Evolutionary conservation across 2,113 vertebrate genomes (phyloP).

Genomic region (Larimichthys polyactis): DNA sequence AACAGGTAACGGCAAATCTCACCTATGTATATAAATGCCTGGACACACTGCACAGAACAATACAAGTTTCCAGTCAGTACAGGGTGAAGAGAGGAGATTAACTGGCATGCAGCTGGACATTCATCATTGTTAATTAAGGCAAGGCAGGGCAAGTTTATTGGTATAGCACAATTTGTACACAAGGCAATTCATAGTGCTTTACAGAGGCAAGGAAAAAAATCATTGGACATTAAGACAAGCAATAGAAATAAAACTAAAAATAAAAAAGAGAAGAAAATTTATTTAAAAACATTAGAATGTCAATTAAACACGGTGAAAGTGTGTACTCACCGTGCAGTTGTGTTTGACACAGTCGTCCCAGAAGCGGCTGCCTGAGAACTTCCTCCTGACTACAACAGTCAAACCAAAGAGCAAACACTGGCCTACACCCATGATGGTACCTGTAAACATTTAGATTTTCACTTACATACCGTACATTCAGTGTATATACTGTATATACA

Average conservation of each 20-base stretch:
- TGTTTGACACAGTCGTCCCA: constrained; percentile 92
- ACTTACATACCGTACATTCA: background rate
- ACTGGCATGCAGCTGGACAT: background rate
- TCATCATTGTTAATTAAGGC: background rate
- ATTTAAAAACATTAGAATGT: no score
- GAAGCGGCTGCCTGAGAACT: constrained; percentile 92
- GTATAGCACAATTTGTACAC: no score
- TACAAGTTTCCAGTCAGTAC: background rate
- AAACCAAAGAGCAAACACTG: constrained; percentile 91
- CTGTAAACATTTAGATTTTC: constrained; percentile 70
- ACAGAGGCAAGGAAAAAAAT: no score
- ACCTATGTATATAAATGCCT: constrained; percentile 94
- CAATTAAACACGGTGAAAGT: background rate
- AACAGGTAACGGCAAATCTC: constrained; percentile 94
- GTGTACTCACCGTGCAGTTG: constrained; percentile 90
- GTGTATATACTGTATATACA: background rate
- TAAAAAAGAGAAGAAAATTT: no score
- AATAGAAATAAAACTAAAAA: no score
- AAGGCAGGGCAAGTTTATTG: no score
- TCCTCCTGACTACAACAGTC: constrained; percentile 90
- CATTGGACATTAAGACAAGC: no score
- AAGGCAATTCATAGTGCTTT: no score
- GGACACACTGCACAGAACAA: background rate
- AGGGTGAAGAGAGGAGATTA: background rate
- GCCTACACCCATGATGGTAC: constrained; percentile 92